Percentiles rank a stretch among this genome's conserved stretches.
phyloP scores from a whole-genome alignment of 2,888 invertebrate species.

The Chloroclystis v-ata region DNA sequence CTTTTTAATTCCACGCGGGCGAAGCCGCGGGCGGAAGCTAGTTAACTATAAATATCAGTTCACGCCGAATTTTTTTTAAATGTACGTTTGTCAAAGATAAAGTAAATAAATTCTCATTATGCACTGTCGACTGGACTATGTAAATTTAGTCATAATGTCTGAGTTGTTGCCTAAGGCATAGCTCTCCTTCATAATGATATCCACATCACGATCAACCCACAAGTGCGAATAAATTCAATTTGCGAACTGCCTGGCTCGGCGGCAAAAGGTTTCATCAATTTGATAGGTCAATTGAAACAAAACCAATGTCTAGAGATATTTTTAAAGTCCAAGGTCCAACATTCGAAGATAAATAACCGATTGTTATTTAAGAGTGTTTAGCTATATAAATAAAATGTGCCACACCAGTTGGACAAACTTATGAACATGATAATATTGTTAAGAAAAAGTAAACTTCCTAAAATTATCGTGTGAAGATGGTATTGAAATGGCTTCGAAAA shows the following conservation, averaged over 20 bases:
- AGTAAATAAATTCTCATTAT: no score
- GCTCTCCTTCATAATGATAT: background rate
- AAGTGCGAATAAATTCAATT: constrained; percentile 15
- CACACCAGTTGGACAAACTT: constrained; percentile 1
- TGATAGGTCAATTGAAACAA: constrained; percentile 13
- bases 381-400: constrained; percentile 1
- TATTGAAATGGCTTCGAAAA: constrained; percentile 11
- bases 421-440: background rate
- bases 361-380: background rate
- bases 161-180: no score
- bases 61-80: no score
- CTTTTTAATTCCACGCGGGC: no score
- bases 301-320: background rate
- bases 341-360: background rate
- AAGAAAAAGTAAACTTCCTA: background rate
- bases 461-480: constrained; percentile 7
- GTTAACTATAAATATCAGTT: no score
- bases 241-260: constrained; percentile 9
- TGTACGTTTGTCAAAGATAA: no score
- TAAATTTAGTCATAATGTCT: no score
- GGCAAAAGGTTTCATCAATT: constrained; percentile 16
- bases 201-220: background rate
- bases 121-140: no score
- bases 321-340: constrained; percentile 2
- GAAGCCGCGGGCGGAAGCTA: no score